Conservation (phyloP, 2,113 vertebrate species). For the Lepus europaeus region DNA sequence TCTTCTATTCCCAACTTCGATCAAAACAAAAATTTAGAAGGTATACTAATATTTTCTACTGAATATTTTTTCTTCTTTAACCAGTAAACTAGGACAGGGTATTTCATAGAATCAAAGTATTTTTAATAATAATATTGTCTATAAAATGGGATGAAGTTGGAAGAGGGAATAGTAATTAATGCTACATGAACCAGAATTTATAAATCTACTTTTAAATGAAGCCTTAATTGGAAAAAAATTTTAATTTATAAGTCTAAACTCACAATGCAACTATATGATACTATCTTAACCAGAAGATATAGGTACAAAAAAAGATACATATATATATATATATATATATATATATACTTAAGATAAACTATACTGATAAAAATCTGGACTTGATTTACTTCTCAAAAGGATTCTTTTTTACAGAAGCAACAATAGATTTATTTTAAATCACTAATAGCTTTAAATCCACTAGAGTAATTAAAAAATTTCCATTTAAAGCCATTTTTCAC, state of each 20-base stretch:
- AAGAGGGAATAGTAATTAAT: constrained; percentile 4
- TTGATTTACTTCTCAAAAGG: constrained; percentile 50
- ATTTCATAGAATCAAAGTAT: not conserved
- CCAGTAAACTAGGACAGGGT: not conserved
- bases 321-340: not conserved
- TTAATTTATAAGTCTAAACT: constrained; percentile 47
- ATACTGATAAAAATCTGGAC: constrained; percentile 54
- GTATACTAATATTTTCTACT: constrained; percentile 7
- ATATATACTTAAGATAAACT: not conserved
- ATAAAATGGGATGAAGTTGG: not conserved
- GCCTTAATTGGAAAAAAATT: constrained; percentile 8
- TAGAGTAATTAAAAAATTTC: not conserved
- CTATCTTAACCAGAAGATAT: not conserved
- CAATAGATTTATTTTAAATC: constrained; percentile 40
- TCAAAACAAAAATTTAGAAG: not conserved
- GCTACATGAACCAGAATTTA: constrained; percentile 5
- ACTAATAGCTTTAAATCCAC: not conserved
- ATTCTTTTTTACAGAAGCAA: constrained; percentile 22
- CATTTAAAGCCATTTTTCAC: constrained; percentile 58
- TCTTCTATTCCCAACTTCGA: constrained; percentile 49
- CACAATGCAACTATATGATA: constrained; percentile 9
- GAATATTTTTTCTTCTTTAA: constrained; percentile 38
- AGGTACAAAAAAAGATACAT: not conserved
- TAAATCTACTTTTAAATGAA: constrained; percentile 52
- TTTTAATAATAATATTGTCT: constrained; percentile 49